These are phyloP conservation scores for Eupithecia tripunctaria DNA, from an alignment of 2,888 invertebrate species.

Conservation along the genomic window DNA sequence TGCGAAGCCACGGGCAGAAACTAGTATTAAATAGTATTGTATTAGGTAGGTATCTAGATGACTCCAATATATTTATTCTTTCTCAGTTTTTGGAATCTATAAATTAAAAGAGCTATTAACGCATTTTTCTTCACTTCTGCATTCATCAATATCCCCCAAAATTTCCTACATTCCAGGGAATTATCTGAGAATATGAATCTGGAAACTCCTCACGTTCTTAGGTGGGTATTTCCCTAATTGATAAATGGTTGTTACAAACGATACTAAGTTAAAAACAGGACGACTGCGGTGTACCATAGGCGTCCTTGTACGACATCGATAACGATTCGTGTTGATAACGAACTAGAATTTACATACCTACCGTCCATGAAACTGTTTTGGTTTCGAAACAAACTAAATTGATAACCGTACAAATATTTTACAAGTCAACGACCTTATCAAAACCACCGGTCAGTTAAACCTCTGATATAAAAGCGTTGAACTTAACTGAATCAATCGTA, in stretches of 20 bases:
- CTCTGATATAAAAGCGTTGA: constrained; percentile 12
- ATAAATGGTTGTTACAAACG: constrained; percentile 14
- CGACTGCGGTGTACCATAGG: constrained; percentile 59
- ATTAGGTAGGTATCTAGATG: too few species aligned
- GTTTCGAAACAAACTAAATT: constrained; percentile 35
- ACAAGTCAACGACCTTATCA: constrained; percentile 10
- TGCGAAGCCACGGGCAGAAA: too few species aligned
- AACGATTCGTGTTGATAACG: constrained; percentile 63
- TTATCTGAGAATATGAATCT: background rate
- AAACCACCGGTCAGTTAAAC: constrained; percentile 7
- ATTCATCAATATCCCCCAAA: background rate
- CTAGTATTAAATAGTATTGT: too few species aligned
- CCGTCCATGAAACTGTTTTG: constrained; percentile 45
- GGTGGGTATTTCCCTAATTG: constrained; percentile 8
- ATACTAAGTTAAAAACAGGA: constrained; percentile 53
- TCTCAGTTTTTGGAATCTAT: background rate
- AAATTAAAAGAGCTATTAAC: background rate
- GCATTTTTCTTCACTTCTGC: background rate
- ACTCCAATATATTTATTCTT: background rate
- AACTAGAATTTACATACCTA: constrained; percentile 49
- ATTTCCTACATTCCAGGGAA: background rate
- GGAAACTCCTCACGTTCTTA: background rate
- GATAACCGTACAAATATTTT: constrained; percentile 9
- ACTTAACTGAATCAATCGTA: constrained; percentile 14
- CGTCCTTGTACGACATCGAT: constrained; percentile 79